These are phyloP conservation scores for Festucalex cinctus DNA, from an alignment of 2,113 vertebrate genomes.

Conservation along the genomic window DNA sequence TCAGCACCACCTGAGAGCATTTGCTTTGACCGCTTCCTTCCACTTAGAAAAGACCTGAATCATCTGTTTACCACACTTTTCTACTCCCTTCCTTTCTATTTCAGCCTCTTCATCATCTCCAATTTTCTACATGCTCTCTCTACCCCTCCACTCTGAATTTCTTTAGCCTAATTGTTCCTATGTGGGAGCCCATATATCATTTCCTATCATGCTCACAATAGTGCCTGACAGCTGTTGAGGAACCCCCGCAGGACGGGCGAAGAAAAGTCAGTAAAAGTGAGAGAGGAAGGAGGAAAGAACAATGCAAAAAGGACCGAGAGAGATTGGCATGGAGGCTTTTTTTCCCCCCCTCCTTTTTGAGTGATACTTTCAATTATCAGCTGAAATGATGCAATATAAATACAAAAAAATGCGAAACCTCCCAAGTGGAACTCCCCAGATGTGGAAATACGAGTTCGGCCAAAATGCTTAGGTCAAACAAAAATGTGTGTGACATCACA, in stretches of 20 bases:
- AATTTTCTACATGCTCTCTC: not conserved
- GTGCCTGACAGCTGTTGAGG: constrained; percentile 55
- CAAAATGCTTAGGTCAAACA: too few species aligned
- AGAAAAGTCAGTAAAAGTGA: constrained; percentile 8
- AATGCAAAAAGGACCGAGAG: not conserved
- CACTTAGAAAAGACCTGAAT: constrained; percentile 27
- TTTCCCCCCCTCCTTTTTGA: not conserved
- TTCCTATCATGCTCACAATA: constrained; percentile 45
- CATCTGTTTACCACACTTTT: constrained; percentile 12
- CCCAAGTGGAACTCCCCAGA: too few species aligned
- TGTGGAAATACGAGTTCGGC: too few species aligned
- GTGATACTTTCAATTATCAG: not conserved
- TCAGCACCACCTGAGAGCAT: constrained; percentile 1
- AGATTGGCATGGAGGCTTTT: not conserved
- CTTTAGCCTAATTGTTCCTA: constrained; percentile 50
- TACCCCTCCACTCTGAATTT: constrained; percentile 33
- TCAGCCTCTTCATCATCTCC: not conserved
- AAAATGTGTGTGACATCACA: too few species aligned
- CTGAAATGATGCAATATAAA: not conserved
- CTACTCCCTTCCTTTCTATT: not conserved
- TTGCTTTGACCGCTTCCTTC: constrained; percentile 11
- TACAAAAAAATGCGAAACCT: not conserved
- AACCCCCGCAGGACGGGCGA: constrained; percentile 35
- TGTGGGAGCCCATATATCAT: constrained; percentile 59
- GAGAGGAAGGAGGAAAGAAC: not conserved